Evolutionary conservation across 2,113 vertebrate genomes (phyloP), one percentile per base, ranked within the genome.

Genomic region (Caranx ignobilis): DNA sequence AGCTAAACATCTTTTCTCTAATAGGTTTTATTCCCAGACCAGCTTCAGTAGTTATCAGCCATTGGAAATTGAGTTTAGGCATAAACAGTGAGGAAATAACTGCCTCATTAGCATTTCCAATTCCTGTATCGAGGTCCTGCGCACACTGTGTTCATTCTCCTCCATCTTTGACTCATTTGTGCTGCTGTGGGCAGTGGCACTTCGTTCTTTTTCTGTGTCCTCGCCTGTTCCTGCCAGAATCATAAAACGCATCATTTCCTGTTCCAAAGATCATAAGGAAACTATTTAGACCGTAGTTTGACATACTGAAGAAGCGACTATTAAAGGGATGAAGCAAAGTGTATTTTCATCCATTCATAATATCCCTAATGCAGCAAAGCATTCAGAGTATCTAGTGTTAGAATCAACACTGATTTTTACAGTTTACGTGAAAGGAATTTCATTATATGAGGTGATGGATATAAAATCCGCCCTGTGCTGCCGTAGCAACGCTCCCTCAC

Each of bases 21-120:
- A 34, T 59, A 48, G n/a, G 34, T 80, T 75, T 75, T 56, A 75
- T 81, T 83, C 45, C 85, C 62, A 75, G 12, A 50, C 63, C 56
- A 12, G 34, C 39, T 81, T 64, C 6, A 47, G 55, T n/a, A 21
- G 77, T 64, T 16, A 71, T 62, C 69, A 62, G 41, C 62, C 39
- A 56, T 3, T 34, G 41, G 59, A 54, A 63, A 32, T 50, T 31
- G 70, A 52, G 26, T 18, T 39, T 11, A 11, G 10, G 61, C 0
- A 13, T 59, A 57, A 67, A 69, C 50, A 50, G 61, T 16, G 68
- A 63, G 10, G 71, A 77, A 57, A 43, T 35, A 19, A 37, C 39
- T 15, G 21, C 66, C 16, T 69, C 47, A 43, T 50, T 79, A 16
- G 3, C 41, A 47, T 57, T 79, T 66, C 45, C 26, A 26, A 6